Conservation (phyloP, 2,797 vertebrate genomes). For the Falco biarmicus region DNA sequence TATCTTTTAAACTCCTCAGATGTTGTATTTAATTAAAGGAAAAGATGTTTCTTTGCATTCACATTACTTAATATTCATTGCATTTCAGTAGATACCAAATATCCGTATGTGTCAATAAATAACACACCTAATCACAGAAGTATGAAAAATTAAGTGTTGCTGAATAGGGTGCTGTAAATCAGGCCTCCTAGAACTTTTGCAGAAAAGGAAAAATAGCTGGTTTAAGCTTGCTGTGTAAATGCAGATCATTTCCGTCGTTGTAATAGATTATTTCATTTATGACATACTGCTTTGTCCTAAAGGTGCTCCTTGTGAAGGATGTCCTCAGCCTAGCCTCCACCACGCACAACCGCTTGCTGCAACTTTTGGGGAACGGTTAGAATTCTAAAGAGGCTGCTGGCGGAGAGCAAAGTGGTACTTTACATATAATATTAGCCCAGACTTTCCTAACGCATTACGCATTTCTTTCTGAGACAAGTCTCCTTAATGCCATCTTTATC, state of each 20-base stretch:
- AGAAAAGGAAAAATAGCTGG: slow-evolving; percentile 29
- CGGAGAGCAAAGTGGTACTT: slow-evolving; percentile 53
- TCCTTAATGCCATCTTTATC: slow-evolving; percentile 87
- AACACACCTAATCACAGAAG: slow-evolving; percentile 55
- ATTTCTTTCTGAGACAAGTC: slow-evolving; percentile 70
- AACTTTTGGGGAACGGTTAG: slow-evolving; percentile 34
- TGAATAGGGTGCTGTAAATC: slow-evolving; percentile 47
- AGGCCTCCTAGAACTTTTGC: slow-evolving; percentile 32
- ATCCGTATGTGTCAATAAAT: slow-evolving; percentile 61
- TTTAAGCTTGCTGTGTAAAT: slow-evolving; percentile 37
- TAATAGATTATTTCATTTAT: slow-evolving; percentile 44
- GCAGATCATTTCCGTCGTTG: slow-evolving; percentile 28
- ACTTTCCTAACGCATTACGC: slow-evolving; percentile 49
- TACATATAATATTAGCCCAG: slow-evolving; percentile 59
- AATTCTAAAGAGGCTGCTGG: slow-evolving; percentile 42
- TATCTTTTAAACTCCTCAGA: slow-evolving; percentile 38
- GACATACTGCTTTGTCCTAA: slow-evolving; percentile 45
- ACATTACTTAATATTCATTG: slow-evolving; percentile 62
- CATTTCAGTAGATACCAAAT: slow-evolving; percentile 64
- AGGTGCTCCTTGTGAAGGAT: slow-evolving; percentile 18
- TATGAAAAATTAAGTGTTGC: slow-evolving; percentile 44
- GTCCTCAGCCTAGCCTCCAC: background rate
- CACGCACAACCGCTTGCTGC: background rate
- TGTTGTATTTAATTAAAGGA: slow-evolving; percentile 61
- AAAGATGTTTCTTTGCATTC: slow-evolving; percentile 53